Conservation (phyloP, 2,888 invertebrate genomes). For the Polymixis flavicincta region DNA sequence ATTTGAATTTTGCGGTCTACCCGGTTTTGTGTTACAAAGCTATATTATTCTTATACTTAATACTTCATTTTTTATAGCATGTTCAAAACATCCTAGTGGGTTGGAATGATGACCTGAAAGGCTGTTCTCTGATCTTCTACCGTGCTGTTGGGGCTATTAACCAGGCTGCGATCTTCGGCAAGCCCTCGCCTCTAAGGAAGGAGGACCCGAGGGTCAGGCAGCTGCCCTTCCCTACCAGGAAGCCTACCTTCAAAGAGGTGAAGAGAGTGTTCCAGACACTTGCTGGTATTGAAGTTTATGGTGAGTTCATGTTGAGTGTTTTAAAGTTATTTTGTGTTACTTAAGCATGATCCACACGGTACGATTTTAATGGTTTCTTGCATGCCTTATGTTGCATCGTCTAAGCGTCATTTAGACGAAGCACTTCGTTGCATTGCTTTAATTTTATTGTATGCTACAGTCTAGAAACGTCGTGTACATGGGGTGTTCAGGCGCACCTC, state of each 20-base stretch:
- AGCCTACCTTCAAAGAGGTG: slow-evolving; percentile 95
- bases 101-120: slow-evolving; percentile 92
- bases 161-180: slow-evolving; percentile 94
- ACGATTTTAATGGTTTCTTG: too few relatives aligned
- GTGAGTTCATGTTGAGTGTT: slow-evolving; percentile 83
- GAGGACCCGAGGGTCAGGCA: slow-evolving; percentile 92
- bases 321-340: background rate
- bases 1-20: too few relatives aligned
- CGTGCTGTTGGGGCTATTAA: slow-evolving; percentile 94
- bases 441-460: too few relatives aligned
- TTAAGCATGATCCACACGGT: too few relatives aligned
- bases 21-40: background rate
- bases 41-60: background rate
- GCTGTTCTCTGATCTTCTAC: slow-evolving; percentile 94
- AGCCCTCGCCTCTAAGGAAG: slow-evolving; percentile 92
- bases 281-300: slow-evolving; percentile 92
- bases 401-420: too few relatives aligned
- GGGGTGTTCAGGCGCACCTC: background rate
- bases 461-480: background rate
- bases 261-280: slow-evolving; percentile 93
- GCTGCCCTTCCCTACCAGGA: slow-evolving; percentile 95
- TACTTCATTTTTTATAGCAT: slow-evolving; percentile 89
- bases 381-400: too few relatives aligned
- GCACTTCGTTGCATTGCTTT: too few relatives aligned
- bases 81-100: slow-evolving; percentile 93